phyloP scores from a whole-genome alignment of 2,113 vertebrate species.

The Lagopus leucura region DNA sequence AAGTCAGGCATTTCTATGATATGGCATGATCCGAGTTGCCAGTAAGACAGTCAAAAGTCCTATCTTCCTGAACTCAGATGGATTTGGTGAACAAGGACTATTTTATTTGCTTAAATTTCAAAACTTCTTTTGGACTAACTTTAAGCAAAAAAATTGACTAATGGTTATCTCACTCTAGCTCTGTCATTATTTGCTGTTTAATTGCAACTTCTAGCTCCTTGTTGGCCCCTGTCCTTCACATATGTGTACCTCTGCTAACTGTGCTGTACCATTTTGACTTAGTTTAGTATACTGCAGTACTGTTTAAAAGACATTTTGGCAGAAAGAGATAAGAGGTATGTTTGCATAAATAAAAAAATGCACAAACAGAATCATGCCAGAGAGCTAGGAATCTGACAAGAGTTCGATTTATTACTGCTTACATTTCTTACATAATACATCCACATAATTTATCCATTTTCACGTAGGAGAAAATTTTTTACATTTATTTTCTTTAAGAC shows the following conservation, averaged over 20 bases:
- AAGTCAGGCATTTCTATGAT: not conserved
- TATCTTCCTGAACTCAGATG: not conserved
- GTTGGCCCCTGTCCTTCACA: not conserved
- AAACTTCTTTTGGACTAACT: not conserved
- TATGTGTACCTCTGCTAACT: not conserved
- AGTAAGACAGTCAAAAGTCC: not conserved
- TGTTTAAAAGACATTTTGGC: not conserved
- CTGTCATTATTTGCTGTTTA: not conserved
- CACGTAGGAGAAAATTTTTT: not conserved
- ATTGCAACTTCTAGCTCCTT: not conserved
- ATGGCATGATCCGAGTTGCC: not conserved
- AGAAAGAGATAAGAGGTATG: not conserved
- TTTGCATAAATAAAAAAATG: not conserved
- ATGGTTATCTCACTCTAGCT: not conserved
- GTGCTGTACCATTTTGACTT: not conserved
- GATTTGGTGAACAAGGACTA: not conserved
- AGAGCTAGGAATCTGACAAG: not conserved
- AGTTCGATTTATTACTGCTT: not conserved
- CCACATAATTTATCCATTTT: not conserved
- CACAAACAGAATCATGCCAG: not conserved
- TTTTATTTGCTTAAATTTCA: slow-evolving; percentile 12
- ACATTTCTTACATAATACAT: not conserved
- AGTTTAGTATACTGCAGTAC: not conserved
- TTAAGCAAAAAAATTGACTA: not conserved
- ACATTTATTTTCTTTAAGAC: not conserved